Evolutionary conservation across 1,140 invertebrate species (phyloP).

Genomic region (Fopius arisanus): DNA sequence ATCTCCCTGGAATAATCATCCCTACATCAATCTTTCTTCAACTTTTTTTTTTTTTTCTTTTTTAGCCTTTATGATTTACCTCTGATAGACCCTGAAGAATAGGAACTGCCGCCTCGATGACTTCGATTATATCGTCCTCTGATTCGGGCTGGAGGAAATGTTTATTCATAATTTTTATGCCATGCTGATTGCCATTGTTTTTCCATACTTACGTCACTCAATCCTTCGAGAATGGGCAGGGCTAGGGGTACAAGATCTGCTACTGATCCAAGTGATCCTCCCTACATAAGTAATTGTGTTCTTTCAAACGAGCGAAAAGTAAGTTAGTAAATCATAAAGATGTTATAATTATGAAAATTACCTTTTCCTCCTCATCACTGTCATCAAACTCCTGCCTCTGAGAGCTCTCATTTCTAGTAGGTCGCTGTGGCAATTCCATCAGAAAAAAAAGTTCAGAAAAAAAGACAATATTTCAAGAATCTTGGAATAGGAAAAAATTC

Average conservation of each 20-base stretch:
- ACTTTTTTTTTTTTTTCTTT: too few relatives aligned
- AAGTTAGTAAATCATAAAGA: too few relatives aligned
- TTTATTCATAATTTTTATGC: not conserved
- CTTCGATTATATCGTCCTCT: constrained; percentile 48
- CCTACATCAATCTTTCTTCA: too few relatives aligned
- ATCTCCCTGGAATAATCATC: constrained; percentile 39
- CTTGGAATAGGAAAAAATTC: not conserved
- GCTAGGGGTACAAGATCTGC: constrained; percentile 51
- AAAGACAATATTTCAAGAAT: not conserved
- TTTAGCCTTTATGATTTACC: constrained; percentile 36
- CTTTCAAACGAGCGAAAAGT: too few relatives aligned
- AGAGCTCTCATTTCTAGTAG: constrained; percentile 43
- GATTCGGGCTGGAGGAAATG: constrained; percentile 53
- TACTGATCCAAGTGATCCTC: constrained; percentile 49
- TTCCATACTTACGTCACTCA: constrained; percentile 54
- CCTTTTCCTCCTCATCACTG: constrained; percentile 18
- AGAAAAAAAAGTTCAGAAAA: constrained; percentile 30
- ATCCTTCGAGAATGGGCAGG: constrained; percentile 56
- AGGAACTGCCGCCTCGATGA: constrained; percentile 51
- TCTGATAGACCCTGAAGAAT: constrained; percentile 53
- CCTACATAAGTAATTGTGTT: constrained; percentile 17
- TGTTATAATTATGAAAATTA: constrained; percentile 6
- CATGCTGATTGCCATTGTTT: not conserved
- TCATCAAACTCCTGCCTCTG: constrained; percentile 39
- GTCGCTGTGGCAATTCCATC: constrained; percentile 18